phyloP scores from a whole-genome alignment of 2,888 invertebrate genomes.

The Acrocera orbiculus region DNA sequence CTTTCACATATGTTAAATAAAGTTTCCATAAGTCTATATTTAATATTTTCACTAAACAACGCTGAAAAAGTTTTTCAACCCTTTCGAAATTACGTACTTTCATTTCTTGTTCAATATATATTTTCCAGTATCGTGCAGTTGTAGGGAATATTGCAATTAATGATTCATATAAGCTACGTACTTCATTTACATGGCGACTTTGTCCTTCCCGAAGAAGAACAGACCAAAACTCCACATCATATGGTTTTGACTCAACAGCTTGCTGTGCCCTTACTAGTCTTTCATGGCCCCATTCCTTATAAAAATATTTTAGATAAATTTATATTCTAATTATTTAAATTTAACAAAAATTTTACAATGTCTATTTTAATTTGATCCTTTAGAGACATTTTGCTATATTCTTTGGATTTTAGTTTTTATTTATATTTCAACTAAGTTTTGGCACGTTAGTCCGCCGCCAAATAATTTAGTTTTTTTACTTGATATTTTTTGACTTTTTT shows the following conservation, averaged over 20 bases:
- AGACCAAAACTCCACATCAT: slow-evolving; percentile 97
- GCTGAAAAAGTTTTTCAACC: slow-evolving; percentile 97
- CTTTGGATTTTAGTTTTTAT: too few relatives aligned
- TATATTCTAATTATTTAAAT: too few relatives aligned
- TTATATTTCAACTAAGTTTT: too few relatives aligned
- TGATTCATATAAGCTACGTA: slow-evolving; percentile 81
- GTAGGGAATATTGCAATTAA: slow-evolving; percentile 90
- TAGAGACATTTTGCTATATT: too few relatives aligned
- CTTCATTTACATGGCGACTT: slow-evolving; percentile 69
- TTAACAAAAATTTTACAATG: too few relatives aligned
- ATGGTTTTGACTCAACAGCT: slow-evolving; percentile 71
- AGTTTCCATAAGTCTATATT: slow-evolving; percentile 98
- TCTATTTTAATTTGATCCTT: too few relatives aligned
- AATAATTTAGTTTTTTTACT: too few relatives aligned
- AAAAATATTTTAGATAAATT: too few relatives aligned
- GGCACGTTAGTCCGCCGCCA: too few relatives aligned
- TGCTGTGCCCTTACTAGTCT: slow-evolving; percentile 66
- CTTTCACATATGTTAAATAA: slow-evolving; percentile 94
- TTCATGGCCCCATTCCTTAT: slow-evolving; percentile 87
- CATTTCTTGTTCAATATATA: slow-evolving; percentile 97
- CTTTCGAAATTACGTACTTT: slow-evolving; percentile 93
- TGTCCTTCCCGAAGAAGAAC: slow-evolving; percentile 87
- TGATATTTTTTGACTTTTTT: too few relatives aligned
- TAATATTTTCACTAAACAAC: slow-evolving; percentile 94
- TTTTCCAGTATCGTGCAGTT: slow-evolving; percentile 95